These are phyloP conservation scores for Barbus barbus DNA, from an alignment of 2,113 vertebrate genomes.

Conservation along the genomic window DNA sequence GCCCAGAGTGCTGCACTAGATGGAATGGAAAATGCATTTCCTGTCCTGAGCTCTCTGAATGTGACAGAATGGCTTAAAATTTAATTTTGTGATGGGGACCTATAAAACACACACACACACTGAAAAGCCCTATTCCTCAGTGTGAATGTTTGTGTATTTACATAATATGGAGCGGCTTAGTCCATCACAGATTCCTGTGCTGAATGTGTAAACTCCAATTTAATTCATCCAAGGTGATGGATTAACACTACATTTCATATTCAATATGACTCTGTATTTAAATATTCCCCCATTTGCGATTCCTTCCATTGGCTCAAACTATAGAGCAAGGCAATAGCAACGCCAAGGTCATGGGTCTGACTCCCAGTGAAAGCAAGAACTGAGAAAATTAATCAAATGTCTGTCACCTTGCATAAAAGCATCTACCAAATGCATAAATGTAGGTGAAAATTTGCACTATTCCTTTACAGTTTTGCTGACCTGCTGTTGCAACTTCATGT, in stretches of 20 bases:
- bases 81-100: constrained; percentile 33
- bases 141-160: constrained; percentile 33
- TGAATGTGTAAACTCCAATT: constrained; percentile 15
- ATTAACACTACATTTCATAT: background rate
- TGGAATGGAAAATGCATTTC: constrained; percentile 27
- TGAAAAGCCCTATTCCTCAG: background rate
- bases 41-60: constrained; percentile 10
- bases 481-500: background rate
- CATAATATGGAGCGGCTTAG: constrained; percentile 28
- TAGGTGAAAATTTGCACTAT: too few relatives aligned
- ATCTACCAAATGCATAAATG: too few relatives aligned
- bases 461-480: too few relatives aligned
- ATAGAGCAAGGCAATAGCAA: too few relatives aligned
- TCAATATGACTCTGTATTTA: background rate
- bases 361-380: too few relatives aligned
- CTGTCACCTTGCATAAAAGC: too few relatives aligned
- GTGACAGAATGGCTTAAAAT: constrained; percentile 45
- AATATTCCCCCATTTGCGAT: background rate
- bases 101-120: background rate
- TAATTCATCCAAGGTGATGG: constrained; percentile 24
- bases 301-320: background rate
- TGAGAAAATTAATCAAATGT: too few relatives aligned
- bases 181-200: background rate
- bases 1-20: constrained; percentile 2
- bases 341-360: too few relatives aligned